Conservation (phyloP, 2,113 vertebrate genomes). For the Menidia beryllina region DNA sequence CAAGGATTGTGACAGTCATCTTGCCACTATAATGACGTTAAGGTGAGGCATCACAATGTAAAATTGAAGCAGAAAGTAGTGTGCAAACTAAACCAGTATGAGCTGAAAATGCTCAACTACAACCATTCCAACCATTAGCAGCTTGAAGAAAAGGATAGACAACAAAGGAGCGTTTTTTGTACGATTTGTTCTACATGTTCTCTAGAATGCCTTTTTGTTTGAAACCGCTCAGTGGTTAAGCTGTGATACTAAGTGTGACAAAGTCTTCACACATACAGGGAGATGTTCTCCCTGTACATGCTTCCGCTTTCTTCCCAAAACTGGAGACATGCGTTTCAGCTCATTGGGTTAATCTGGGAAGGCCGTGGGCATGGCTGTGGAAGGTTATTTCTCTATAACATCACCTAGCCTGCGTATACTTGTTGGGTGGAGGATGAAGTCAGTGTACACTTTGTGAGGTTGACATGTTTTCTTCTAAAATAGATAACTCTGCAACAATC, state of each 20-base stretch:
- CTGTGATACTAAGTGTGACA: too few species aligned
- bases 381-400: neutral
- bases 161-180: too few species aligned
- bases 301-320: too few species aligned
- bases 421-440: neutral
- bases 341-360: neutral
- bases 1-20: too few species aligned
- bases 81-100: neutral
- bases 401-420: neutral
- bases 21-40: neutral
- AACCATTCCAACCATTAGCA: neutral
- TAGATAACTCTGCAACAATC: too few species aligned
- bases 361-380: neutral
- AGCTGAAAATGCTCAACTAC: neutral
- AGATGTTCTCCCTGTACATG: too few species aligned
- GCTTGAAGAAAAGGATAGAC: too few species aligned
- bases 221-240: too few species aligned
- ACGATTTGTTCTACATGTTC: too few species aligned
- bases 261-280: too few species aligned
- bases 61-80: conserved; percentile 11
- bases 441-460: neutral
- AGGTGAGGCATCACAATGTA: neutral
- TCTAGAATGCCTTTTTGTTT: too few species aligned
- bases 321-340: neutral
- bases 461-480: too few species aligned